Percentiles rank a stretch among this genome's conserved stretches.
phyloP scores from a whole-genome alignment of 1,140 invertebrate genomes.

The Achatina immaculata region DNA sequence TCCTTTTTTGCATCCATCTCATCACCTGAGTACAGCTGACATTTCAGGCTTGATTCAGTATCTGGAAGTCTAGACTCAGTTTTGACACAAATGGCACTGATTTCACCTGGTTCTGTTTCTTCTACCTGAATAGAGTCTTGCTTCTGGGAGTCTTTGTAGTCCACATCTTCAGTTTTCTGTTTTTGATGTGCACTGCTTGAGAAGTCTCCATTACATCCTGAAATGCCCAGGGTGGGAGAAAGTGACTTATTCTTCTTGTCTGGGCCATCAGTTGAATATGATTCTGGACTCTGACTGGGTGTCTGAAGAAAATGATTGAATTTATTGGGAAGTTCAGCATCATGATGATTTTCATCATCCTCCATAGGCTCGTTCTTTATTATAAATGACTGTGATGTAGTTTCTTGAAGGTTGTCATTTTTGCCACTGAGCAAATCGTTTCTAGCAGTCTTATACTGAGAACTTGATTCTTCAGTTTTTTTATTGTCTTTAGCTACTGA shows the following conservation, averaged over 20 bases:
- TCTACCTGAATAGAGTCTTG: neutral
- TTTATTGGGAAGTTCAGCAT: neutral
- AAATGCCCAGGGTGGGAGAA: neutral
- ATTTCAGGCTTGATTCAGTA: neutral
- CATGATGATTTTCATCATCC: slow-evolving; percentile 22
- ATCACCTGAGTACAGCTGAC: neutral
- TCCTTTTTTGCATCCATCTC: neutral
- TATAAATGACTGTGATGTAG: neutral
- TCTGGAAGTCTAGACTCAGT: neutral
- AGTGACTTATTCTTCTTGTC: neutral
- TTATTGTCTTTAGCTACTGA: neutral
- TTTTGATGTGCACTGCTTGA: neutral
- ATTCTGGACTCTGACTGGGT: slow-evolving; percentile 15
- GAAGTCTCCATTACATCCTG: neutral
- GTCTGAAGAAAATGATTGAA: slow-evolving; percentile 10
- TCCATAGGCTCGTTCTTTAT: slow-evolving; percentile 25
- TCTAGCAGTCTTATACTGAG: neutral
- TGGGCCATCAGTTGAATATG: neutral
- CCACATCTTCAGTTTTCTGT: neutral
- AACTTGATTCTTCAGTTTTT: neutral
- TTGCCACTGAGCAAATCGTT: neutral
- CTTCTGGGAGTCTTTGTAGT: neutral
- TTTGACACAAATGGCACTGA: neutral
- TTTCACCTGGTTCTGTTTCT: slow-evolving; percentile 17
- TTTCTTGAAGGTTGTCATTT: neutral